phyloP scores from a whole-genome alignment of 2,888 invertebrate genomes.

The Polydrusus cervinus region DNA sequence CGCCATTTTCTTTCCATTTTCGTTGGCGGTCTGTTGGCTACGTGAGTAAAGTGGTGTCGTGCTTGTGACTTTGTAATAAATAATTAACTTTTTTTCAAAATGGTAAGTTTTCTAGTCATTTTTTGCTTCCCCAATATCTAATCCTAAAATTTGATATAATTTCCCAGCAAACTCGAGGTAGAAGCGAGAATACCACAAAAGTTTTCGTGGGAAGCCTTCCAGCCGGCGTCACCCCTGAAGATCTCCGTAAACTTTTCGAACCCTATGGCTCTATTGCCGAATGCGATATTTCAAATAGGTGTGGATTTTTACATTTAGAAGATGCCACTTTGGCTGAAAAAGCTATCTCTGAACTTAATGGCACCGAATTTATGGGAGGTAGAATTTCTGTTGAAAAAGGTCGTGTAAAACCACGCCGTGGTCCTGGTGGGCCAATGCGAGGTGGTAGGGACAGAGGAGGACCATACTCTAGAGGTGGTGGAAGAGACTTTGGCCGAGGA shows the following conservation, averaged over 20 bases:
- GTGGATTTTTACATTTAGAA: conserved; percentile 95
- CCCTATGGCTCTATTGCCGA: conserved; percentile 92
- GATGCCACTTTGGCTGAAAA: conserved; percentile 86
- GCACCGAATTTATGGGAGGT: conserved; percentile 87
- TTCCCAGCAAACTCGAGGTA: conserved; percentile 63
- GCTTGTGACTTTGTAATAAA: not conserved
- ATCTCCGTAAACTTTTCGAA: conserved; percentile 87
- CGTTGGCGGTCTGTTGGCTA: not conserved
- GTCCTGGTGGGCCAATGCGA: conserved; percentile 71
- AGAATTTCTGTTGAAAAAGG: conserved; percentile 90
- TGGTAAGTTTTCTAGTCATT: conserved; percentile 17
- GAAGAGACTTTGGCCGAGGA: conserved; percentile 58
- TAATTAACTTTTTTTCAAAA: not conserved
- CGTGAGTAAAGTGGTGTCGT: conserved; percentile 16
- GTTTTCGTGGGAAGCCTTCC: conserved; percentile 96
- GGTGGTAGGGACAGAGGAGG: conserved; percentile 71
- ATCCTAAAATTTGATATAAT: not conserved
- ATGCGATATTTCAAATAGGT: conserved; percentile 95
- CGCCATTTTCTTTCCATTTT: conserved; percentile 32
- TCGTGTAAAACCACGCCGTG: conserved; percentile 80
- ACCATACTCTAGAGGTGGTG: conserved; percentile 66
- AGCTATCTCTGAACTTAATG: conserved; percentile 87
- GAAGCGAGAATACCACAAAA: conserved; percentile 74
- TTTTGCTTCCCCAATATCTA: not conserved
- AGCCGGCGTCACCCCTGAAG: conserved; percentile 87